Conservation (phyloP, 2,888 invertebrate genomes). For the Caenorhabditis plicata region DNA sequence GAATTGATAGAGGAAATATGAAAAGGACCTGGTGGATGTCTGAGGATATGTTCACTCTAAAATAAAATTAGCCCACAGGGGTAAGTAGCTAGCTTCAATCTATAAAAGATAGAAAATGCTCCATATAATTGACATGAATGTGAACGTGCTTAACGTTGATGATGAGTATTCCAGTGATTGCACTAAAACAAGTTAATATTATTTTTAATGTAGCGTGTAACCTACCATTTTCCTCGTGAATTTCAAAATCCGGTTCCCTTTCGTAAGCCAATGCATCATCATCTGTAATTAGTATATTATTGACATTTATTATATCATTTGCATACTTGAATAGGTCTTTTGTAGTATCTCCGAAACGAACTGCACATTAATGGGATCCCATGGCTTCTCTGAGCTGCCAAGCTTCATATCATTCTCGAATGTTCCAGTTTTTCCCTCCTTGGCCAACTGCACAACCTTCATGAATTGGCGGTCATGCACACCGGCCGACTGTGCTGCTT, state of each 20-base stretch:
- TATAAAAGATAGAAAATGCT: too few relatives aligned
- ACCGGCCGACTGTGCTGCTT: constrained; percentile 21
- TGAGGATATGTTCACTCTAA: too few relatives aligned
- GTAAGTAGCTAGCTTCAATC: too few relatives aligned
- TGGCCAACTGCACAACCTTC: constrained; percentile 24
- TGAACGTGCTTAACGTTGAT: too few relatives aligned
- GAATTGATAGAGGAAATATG: too few relatives aligned
- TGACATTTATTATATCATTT: background rate
- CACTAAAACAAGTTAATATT: constrained; percentile 3
- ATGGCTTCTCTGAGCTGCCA: background rate
- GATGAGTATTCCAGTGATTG: constrained; percentile 28
- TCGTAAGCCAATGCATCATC: constrained; percentile 16
- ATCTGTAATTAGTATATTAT: background rate
- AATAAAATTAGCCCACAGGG: too few relatives aligned
- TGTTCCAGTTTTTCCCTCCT: constrained; percentile 27
- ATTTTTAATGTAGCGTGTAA: background rate
- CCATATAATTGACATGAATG: too few relatives aligned
- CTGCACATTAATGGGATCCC: constrained; percentile 18
- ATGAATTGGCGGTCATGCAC: constrained; percentile 20
- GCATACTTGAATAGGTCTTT: constrained; percentile 10
- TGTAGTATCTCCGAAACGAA: constrained; percentile 19
- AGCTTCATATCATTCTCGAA: constrained; percentile 14
- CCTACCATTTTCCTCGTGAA: constrained; percentile 24
- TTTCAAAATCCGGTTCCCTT: constrained; percentile 22
- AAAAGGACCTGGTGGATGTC: too few relatives aligned